Evolutionary conservation across 2,113 vertebrate species (phyloP), one percentile per base, ranked within the genome.

Genomic region (Synodontis membranacea): DNA sequence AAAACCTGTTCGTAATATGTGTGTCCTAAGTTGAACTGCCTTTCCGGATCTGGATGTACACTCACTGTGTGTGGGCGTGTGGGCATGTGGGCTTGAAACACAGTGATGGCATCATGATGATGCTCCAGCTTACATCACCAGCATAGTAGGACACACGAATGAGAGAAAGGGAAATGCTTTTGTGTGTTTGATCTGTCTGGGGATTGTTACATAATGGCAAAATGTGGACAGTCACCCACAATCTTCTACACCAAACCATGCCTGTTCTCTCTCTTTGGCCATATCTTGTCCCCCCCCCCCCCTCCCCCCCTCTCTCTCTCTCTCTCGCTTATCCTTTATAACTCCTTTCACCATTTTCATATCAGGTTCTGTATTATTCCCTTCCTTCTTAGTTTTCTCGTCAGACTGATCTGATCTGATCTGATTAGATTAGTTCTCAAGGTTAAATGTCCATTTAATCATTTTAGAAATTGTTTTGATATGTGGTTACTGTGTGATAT

Each of bases 131-230:
- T 75, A 76, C 92, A 89, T 93, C 90, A 88, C 60, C 8, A 76
- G 78, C 89, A 83, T 88, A 86, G 88, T 92, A 87, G 17, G 80
- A 84, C 42, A 75, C 5, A 52, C 82, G 60, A 78, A 56, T 44
- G 34, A 76, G 88, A 86, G 88, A 91, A 89, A 60, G 2, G 80
- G 82, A 86, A 25, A 88, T 88, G 82, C 86, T 78, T 66, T 56
- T 42, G 86, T 86, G 84, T 84, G 78, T 74, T 68, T 54, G 85
- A 90, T 92, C 80, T 90, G 92, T 93, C 93, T 84, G 88, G 82
- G 87, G 62, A 80, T 84, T 80, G 89, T 94, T 94, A 92, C 91
- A 91, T 92, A 94, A 94, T 87, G 60, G 44, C 88, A 88, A 89
- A 91, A 90, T 92, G 83, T 88, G 82, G 82, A 80, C n/a, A 7